Evolutionary conservation across 2,888 invertebrate species (phyloP), one percentile per base, ranked within the genome.

Genomic region (Miltochrista miniata): DNA sequence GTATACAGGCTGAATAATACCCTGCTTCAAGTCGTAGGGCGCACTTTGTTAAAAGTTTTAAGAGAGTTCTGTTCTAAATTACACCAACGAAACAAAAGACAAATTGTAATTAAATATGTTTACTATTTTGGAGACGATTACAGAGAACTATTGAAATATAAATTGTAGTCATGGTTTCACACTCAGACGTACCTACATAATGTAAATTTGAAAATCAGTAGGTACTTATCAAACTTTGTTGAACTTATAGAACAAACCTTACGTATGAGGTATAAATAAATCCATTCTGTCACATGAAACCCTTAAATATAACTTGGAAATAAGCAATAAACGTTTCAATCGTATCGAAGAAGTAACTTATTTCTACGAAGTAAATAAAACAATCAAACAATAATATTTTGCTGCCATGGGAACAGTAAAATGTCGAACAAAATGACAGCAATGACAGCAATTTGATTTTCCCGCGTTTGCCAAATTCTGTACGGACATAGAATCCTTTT

Each of bases 401-500:
- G 57, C 35, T 56, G 34, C 61, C 54, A 65, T 67, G 33, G 69
- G 34, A 53, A 67, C 62, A 5, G 34, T 11, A 4, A 33, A 9
- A 39, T 15, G 45, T 35, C 45, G 44, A 47, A 34, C 41, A 11
- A 41, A 35, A 12, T 10, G 18, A 24, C 18, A 24, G 18, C 3
- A 15, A 38, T 59, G 56, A 65, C 65, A 68, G 54, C 33, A 11
- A 43, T 68, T 68, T 39, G 36, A 68, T 54, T 46, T 59, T 59
- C 45, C 52, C 59, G 55, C 65, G 38, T 18, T 18, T n/a, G 5
- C 38, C n/a, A 2, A n/a, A 14, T 11, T 12, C 11, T 7, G 38
- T 38, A 18, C 38, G 18, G 38, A 38, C 13, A 36, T 3, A 36
- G 9, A 14, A 36, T 36, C 18, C 18, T 5, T 24, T 24, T 24